Conservation (phyloP, 53 echinoderm and acorn worm species). For the Antedon mediterranea region DNA sequence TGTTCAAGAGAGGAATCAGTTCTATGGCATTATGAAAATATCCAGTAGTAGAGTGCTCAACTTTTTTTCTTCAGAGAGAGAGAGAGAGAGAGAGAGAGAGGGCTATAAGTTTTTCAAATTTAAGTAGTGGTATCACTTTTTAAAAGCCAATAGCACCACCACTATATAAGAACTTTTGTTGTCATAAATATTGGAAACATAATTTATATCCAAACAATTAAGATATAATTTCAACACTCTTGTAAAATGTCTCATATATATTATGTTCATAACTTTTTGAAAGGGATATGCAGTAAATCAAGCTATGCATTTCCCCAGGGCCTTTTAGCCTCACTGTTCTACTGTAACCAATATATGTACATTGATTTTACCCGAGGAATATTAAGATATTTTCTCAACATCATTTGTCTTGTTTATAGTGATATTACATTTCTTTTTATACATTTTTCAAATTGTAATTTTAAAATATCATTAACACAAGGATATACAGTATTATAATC, state of each 20-base stretch:
- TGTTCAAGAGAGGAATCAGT: too few relatives aligned
- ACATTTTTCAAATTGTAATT: too few relatives aligned
- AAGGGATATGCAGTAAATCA: background rate
- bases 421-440: background rate
- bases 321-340: background rate
- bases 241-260: background rate
- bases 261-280: background rate
- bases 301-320: background rate
- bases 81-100: too few relatives aligned
- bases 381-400: background rate
- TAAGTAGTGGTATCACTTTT: too few relatives aligned
- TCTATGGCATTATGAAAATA: too few relatives aligned
- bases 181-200: background rate
- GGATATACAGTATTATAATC: too few relatives aligned
- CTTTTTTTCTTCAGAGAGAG: too few relatives aligned
- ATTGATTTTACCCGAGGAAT: background rate
- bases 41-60: too few relatives aligned
- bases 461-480: too few relatives aligned
- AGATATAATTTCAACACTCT: background rate
- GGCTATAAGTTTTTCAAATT: too few relatives aligned
- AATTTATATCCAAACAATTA: background rate
- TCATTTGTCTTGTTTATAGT: background rate
- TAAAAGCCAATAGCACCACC: too few relatives aligned
- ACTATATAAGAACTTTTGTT: too few relatives aligned
- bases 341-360: background rate